Evolutionary conservation across 1,140 invertebrate species (phyloP), one percentile per base, ranked within the genome.

Genomic region (Rhopalosiphum padi): DNA sequence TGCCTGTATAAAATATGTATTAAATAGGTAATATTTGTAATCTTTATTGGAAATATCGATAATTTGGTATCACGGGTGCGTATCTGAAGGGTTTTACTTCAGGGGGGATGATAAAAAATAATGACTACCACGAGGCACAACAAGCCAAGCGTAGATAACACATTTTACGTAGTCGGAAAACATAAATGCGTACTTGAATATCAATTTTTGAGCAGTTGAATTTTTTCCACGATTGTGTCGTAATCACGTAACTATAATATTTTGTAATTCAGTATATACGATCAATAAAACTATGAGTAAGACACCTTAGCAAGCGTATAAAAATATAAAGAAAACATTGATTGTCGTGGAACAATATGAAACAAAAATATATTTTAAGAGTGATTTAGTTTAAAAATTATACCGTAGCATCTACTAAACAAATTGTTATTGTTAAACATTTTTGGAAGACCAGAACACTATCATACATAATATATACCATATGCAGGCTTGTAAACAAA

Each of bases 211-310:
- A 77, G 15, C 30, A 77, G 60, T 77, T 77, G 60, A n/a, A 77
- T 77, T 77, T 77, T n/a, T n/a, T 77, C 30, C 30, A 77, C 1
- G 60, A 77, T 77, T 77, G 60, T 77, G 30, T 77, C 60, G 60
- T 77, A 77, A 77, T 77, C 60, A 77, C 60, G 30, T 77, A 77
- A 77, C 60, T 77, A 77, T 77, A 77, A n/a, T 77, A 77, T n/a
- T 77, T 77, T 3, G 30, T 77, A 77, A 77, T 77, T 77, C n/a
- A n/a, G 60, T 77, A 18, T 77, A 77, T n/a, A 18, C 60, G 60
- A 77, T 77, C 60, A 68, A 68, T 68, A 30, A 68, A 68, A 68
- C 60, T 68, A n/a, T 77, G n/a, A n/a, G 3, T n/a, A 77, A 21
- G 4, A 6, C 15, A 35, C n/a, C 11, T 77, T n/a, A n/a, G 30